Evolutionary conservation across 2,888 invertebrate genomes (phyloP), one percentile per base, ranked within the genome.

Genomic region (Globia sparganii): DNA sequence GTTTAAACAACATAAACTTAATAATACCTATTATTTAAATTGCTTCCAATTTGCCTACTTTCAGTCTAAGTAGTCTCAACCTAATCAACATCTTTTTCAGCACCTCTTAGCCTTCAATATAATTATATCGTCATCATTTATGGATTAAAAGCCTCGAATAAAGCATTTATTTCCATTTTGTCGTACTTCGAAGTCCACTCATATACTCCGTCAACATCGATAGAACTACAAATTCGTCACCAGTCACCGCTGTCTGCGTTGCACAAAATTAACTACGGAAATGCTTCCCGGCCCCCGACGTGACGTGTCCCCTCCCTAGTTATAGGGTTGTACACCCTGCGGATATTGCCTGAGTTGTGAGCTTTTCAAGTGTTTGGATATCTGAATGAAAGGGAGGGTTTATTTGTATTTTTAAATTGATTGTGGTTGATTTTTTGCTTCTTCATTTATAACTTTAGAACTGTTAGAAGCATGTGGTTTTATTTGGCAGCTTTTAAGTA

Each of bases 191-290:
- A 59, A 79, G 34, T 58, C 5, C 59, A 62, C 31, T 77, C 62
- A 49, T 40, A 75, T 15, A 64, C n/a, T 62, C 25, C 4, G 6
- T 72, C 53, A 59, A 81, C 46, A 71, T 67, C 28, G 46, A 72
- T 77, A 72, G 49, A 66, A 56, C 62, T 56, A 84, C 81, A 77
- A 86, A 82, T 84, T 80, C 73, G 88, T 84, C 75, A 69, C 70
- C 73, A 34, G 79, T 78, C 82, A 56, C 69, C 73, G 5, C 40
- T 72, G 77, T 80, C 65, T 74, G 75, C 68, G 72, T 75, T 78
- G 82, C 77, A 87, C 87, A 67, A 77, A 87, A 86, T 86, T 87
- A 87, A 78, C 88, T 85, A 66, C 87, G 88, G 88, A 88, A 87
- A 75, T 87, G 82, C 80, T 87, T 88, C 82, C 87, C 82, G 84